phyloP scores from a whole-genome alignment of 2,113 vertebrate genomes.

The Periophthalmodon schlosseri region DNA sequence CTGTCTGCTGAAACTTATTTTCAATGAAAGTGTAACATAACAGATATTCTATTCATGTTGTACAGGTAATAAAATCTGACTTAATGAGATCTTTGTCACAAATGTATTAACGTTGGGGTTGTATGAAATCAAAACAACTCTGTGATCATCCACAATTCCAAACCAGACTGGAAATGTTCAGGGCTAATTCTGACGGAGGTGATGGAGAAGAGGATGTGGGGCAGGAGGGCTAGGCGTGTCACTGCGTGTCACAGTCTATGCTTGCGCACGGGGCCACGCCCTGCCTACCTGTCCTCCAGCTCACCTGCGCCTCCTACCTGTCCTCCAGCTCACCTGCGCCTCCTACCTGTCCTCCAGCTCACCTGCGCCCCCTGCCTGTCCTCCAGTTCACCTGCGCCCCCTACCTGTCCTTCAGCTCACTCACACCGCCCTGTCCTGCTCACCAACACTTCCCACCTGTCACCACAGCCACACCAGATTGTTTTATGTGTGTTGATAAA shows the following conservation, averaged over 20 bases:
- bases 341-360: background rate
- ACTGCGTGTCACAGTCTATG: slow-evolving; percentile 78
- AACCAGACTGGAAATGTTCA: background rate
- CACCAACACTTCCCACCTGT: background rate
- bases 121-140: background rate
- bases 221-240: slow-evolving; percentile 79
- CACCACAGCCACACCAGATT: background rate
- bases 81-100: background rate
- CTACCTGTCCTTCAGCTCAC: too few species aligned
- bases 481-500: background rate
- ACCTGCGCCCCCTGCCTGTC: slow-evolving; percentile 31
- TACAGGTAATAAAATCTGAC: background rate
- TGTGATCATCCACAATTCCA: background rate
- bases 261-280: slow-evolving; percentile 79
- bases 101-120: background rate
- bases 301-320: slow-evolving; percentile 45
- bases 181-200: slow-evolving; percentile 5
- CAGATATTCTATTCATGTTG: background rate
- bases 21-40: background rate
- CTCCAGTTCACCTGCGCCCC: background rate
- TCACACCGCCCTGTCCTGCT: background rate
- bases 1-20: background rate
- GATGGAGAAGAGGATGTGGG: slow-evolving; percentile 35
- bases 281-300: slow-evolving; percentile 73
- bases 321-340: background rate